Conservation (phyloP, 2,888 invertebrate genomes). For the Scaptomyza reducta region DNA sequence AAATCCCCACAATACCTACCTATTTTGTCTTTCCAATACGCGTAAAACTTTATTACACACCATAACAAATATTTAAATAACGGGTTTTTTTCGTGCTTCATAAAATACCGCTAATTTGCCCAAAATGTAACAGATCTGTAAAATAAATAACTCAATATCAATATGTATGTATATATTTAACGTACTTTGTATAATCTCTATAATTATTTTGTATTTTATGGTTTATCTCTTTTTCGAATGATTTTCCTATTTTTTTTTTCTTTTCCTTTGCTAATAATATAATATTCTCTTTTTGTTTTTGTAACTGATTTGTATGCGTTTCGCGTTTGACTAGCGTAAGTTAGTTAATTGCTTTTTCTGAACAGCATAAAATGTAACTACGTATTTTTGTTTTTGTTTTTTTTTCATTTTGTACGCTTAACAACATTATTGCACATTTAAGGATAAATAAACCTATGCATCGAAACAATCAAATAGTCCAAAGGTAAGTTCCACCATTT, state of each 20-base stretch:
- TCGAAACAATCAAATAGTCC: conserved; percentile 27
- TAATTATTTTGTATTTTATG: conserved; percentile 61
- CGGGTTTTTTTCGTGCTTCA: too few relatives aligned
- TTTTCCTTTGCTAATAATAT: conserved; percentile 34
- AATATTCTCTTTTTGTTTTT: conserved; percentile 26
- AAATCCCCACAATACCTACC: too few relatives aligned
- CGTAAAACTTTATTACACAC: too few relatives aligned
- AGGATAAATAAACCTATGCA: conserved; percentile 56
- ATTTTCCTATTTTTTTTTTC: conserved; percentile 6
- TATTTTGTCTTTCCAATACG: too few relatives aligned
- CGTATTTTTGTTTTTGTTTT: conserved; percentile 13
- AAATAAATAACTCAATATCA: conserved; percentile 45
- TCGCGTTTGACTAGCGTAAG: conserved; percentile 54
- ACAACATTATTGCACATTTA: conserved; percentile 73
- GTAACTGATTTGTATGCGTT: conserved; percentile 42
- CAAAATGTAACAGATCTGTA: too few relatives aligned
- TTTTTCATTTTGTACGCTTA: conserved; percentile 43
- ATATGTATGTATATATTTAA: conserved; percentile 60
- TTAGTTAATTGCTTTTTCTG: conserved; percentile 61
- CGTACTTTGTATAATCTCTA: conserved; percentile 61
- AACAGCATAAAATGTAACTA: conserved; percentile 76
- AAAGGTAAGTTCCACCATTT: conserved; percentile 2
- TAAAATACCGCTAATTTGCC: too few relatives aligned
- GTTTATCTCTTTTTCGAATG: conserved; percentile 49
- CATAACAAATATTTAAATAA: too few relatives aligned